Conservation (phyloP, 2,797 vertebrate species). For the Helicolenus hilgendorfi region DNA sequence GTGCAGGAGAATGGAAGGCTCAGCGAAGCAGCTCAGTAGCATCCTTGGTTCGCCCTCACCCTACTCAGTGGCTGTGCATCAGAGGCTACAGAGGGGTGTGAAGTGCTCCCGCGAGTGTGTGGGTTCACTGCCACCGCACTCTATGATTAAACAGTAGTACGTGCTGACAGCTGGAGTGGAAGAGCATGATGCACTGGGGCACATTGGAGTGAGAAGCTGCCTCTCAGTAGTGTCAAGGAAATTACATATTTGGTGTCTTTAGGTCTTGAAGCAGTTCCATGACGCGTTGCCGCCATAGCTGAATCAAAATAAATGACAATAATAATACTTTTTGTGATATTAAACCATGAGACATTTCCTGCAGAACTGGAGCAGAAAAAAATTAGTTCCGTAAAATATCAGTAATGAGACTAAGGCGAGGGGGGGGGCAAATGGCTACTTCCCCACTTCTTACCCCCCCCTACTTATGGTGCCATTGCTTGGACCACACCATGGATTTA, state of each 20-base stretch:
- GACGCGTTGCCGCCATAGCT: neutral
- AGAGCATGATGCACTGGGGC: constrained; percentile 64
- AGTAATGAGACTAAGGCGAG: neutral
- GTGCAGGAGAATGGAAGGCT: neutral
- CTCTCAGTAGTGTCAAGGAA: constrained; percentile 24
- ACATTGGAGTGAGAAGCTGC: constrained; percentile 33
- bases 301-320: neutral
- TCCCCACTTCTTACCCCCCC: too few species aligned
- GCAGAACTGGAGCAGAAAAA: neutral
- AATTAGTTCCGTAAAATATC: neutral
- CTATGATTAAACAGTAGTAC: constrained; percentile 86
- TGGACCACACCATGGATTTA: neutral
- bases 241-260: neutral
- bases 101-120: constrained; percentile 67
- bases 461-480: neutral
- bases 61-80: constrained; percentile 21
- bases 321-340: neutral
- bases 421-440: too few species aligned
- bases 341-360: neutral
- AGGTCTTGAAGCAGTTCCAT: neutral
- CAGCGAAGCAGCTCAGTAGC: neutral
- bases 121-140: constrained; percentile 43
- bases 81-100: constrained; percentile 32
- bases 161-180: constrained; percentile 81
- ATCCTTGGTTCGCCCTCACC: constrained; percentile 24